phyloP scores from a whole-genome alignment of 2,113 vertebrate genomes.

The Bos indicus region DNA sequence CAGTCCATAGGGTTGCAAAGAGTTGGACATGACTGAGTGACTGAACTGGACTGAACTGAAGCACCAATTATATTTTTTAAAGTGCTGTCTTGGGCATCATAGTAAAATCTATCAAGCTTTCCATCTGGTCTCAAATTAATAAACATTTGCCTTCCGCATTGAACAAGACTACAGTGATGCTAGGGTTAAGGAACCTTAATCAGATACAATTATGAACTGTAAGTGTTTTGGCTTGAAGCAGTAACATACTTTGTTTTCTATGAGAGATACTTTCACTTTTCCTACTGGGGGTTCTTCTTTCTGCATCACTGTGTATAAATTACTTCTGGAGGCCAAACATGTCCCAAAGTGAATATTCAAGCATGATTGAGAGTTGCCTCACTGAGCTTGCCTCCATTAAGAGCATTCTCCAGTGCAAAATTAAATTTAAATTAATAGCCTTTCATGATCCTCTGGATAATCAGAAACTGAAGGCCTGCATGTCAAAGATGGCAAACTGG shows the following conservation, averaged over 20 bases:
- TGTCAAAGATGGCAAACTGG: neutral
- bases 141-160: constrained; percentile 28
- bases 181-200: constrained; percentile 21
- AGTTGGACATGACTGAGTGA: neutral
- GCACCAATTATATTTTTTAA: constrained; percentile 41
- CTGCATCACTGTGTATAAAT: constrained; percentile 56
- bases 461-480: neutral
- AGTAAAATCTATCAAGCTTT: constrained; percentile 45
- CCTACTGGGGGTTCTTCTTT: constrained; percentile 53
- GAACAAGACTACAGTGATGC: neutral
- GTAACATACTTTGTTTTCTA: constrained; percentile 11
- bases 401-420: neutral
- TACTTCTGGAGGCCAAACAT: constrained; percentile 57
- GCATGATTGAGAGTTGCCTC: constrained; percentile 40
- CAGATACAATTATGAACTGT: constrained; percentile 21
- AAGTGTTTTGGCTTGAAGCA: constrained; percentile 45
- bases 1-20: neutral
- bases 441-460: constrained; percentile 49
- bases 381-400: constrained; percentile 31
- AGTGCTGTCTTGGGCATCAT: constrained; percentile 17
- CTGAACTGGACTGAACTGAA: neutral
- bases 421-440: constrained; percentile 55
- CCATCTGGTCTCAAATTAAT: constrained; percentile 44
- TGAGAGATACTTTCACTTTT: constrained; percentile 40
- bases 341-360: constrained; percentile 45